Evolutionary conservation across 2,113 vertebrate species (phyloP).

Genomic region (Rhizomys pruinosus): DNA sequence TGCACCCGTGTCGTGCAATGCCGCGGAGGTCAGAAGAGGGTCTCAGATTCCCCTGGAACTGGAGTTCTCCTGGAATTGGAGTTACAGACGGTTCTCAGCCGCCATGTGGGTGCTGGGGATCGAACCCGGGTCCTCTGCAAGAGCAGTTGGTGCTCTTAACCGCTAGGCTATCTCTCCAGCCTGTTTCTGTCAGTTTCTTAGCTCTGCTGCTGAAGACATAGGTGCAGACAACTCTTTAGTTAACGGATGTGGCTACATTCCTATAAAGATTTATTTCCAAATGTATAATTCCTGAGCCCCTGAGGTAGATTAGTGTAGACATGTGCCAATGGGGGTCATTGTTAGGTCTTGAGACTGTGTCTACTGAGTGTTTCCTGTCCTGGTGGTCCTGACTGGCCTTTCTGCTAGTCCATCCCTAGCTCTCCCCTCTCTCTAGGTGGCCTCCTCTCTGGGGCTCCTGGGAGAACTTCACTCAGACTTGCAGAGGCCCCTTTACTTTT

Average conservation of each 20-base stretch:
- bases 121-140: too few species aligned
- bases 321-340: neutral
- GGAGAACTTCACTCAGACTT: neutral
- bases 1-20: too few species aligned
- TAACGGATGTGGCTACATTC: too few species aligned
- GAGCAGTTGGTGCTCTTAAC: too few species aligned
- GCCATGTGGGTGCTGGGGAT: too few species aligned
- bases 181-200: neutral
- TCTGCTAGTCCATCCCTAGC: neutral
- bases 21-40: too few species aligned
- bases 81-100: too few species aligned
- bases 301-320: rapidly evolving
- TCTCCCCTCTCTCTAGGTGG: neutral
- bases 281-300: rapidly evolving
- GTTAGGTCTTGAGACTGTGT: neutral
- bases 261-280: neutral
- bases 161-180: too few species aligned
- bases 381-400: neutral
- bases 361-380: neutral
- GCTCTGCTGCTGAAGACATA: neutral
- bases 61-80: too few species aligned
- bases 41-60: too few species aligned
- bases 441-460: neutral
- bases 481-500: neutral
- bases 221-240: rapidly evolving